Evolutionary conservation across 2,797 vertebrate species (phyloP).

Genomic region (Sphenopsis melanotis): DNA sequence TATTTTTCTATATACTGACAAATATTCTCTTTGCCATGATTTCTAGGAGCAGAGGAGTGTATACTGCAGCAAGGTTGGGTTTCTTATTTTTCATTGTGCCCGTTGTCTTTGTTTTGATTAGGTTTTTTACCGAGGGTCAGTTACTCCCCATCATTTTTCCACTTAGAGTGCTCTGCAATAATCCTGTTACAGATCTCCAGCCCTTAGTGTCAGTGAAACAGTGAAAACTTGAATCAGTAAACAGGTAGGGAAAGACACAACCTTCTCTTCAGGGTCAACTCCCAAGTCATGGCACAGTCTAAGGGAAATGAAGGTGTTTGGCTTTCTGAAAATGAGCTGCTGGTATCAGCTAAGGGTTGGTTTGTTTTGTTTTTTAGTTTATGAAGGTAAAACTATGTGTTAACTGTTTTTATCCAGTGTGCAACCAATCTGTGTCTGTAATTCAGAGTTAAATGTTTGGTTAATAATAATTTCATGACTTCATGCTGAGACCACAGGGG

Average conservation of each 20-base stretch:
- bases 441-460: not conserved
- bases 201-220: not conserved
- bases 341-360: not conserved
- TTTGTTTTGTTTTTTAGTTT: not conserved
- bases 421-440: not conserved
- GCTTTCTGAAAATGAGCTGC: not conserved
- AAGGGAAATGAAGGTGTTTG: not conserved
- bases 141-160: slow-evolving; percentile 4
- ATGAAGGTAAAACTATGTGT: not conserved
- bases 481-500: not conserved
- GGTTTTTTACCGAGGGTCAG: not conserved
- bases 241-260: not conserved
- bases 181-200: slow-evolving; percentile 1
- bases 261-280: slow-evolving; percentile 5
- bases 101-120: slow-evolving; percentile 39
- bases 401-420: not conserved
- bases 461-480: not conserved
- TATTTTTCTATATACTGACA: slow-evolving; percentile 64
- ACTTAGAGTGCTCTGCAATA: not conserved
- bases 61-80: not conserved
- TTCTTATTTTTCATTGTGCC: slow-evolving; percentile 2
- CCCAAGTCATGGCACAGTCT: not conserved
- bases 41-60: slow-evolving; percentile 30
- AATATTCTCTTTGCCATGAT: slow-evolving; percentile 31
- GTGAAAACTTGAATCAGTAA: slow-evolving; percentile 3